Percentiles rank a stretch among this genome's conserved stretches.
phyloP scores from a whole-genome alignment of 2,113 vertebrate genomes.

The Acanthisitta chloris region DNA sequence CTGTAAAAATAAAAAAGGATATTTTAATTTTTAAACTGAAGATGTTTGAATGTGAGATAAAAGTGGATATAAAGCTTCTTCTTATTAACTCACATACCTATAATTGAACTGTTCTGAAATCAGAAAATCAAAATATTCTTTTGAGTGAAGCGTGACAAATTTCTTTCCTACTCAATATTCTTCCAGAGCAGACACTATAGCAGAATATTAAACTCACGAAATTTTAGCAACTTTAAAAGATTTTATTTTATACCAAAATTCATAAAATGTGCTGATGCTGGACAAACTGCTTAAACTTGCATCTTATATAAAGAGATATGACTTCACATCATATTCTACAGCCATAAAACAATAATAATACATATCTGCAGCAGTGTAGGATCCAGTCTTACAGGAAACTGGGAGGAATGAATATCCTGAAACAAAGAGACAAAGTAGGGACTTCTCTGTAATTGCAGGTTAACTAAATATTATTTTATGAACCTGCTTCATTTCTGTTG shows the following conservation, averaged over 20 bases:
- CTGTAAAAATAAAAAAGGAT: not conserved
- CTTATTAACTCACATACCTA: not conserved
- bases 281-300: not conserved
- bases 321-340: not conserved
- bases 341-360: not conserved
- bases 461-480: constrained; percentile 36
- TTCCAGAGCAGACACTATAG: not conserved
- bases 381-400: not conserved
- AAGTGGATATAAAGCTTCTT: not conserved
- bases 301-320: not conserved
- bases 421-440: not conserved
- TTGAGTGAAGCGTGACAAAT: not conserved
- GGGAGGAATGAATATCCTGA: not conserved
- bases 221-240: not conserved
- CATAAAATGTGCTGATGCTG: not conserved
- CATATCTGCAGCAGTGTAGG: not conserved
- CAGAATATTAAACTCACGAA: not conserved
- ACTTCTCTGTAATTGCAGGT: not conserved
- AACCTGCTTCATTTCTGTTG: constrained; percentile 14
- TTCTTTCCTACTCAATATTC: not conserved
- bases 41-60: not conserved
- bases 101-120: not conserved
- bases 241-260: not conserved
- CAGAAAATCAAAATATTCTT: not conserved
- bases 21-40: not conserved